A percentile compares a stretch with the other conserved stretches of the same genome.
Evolutionary conservation across 2,113 vertebrate species (phyloP).

Genomic region (Prunella himalayana): DNA sequence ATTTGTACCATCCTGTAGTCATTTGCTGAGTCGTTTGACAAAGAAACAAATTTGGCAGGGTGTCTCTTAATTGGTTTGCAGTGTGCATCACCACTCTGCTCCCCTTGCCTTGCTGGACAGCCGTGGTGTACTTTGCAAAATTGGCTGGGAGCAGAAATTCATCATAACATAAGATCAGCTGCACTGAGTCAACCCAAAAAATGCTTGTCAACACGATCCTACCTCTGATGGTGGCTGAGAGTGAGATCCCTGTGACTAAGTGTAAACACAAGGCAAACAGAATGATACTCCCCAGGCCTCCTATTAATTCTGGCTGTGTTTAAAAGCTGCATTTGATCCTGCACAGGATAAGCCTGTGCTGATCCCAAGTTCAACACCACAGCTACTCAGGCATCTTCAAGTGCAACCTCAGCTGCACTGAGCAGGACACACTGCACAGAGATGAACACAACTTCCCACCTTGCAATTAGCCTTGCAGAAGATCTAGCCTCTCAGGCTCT

Average conservation of each 20-base stretch:
- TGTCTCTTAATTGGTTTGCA: neutral
- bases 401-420: neutral
- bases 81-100: neutral
- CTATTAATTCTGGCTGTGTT: neutral
- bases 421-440: neutral
- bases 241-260: neutral
- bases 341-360: neutral
- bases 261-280: neutral
- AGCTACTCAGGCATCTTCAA: neutral
- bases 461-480: neutral
- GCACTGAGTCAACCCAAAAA: neutral
- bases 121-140: neutral
- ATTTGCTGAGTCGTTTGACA: neutral
- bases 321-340: neutral
- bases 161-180: neutral
- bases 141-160: neutral
- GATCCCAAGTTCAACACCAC: neutral
- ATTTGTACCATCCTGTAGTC: neutral
- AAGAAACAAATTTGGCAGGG: neutral
- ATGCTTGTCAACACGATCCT: neutral
- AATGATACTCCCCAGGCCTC: neutral
- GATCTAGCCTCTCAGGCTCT: neutral
- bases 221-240: neutral
- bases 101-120: neutral
- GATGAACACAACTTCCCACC: neutral